Evolutionary conservation across 2,113 vertebrate species (phyloP), one percentile per base, ranked within the genome.

Genomic region (Engystomops pustulosus): DNA sequence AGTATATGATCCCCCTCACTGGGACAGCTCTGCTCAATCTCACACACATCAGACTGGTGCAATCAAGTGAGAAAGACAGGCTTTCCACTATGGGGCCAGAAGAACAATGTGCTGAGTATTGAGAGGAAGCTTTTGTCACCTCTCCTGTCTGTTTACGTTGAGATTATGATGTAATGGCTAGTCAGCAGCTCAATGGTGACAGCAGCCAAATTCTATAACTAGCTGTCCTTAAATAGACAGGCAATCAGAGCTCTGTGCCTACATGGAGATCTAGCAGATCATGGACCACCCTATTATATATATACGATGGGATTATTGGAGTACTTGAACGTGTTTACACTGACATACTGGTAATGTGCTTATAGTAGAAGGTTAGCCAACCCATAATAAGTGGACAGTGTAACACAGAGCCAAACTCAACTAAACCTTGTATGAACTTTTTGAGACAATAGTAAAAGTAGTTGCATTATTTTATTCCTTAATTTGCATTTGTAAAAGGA

Each of bases 121-220:
- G 6, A 55, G 27, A 51, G 81, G 71, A 47, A 76, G 23, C 70
- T 11, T 71, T 72, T 72, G 41, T 51, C 58, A 67, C 62, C 62
- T 34, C 58, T 62, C 58, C 36, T 72, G 41, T 68, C 36, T 83
- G 69, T 74, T 83, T 77, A 84, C 17, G 17, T 27, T 41, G 23
- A 30, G 30, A 30, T 77, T 47, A 78, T 84, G 82, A 84, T 78
- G 72, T 78, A 76, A 78, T 78, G 82, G 75, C 72, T 84, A 68
- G 55, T 77, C 45, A 67, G 41, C 25, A 41, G 20, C 68, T 55
- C 45, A n/a, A 20, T 23, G 8, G 68, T 55, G 41, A 77, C 65
- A 69, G 45, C 51, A 62, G 53, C 25, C 53, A 47, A 78, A 12
- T 20, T 53, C 45, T 34, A 75, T 20, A 32, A 47, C 60, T 17